Evolutionary conservation across 1,140 invertebrate species (phyloP).

Genomic region (Doryteuthis pealeii): DNA sequence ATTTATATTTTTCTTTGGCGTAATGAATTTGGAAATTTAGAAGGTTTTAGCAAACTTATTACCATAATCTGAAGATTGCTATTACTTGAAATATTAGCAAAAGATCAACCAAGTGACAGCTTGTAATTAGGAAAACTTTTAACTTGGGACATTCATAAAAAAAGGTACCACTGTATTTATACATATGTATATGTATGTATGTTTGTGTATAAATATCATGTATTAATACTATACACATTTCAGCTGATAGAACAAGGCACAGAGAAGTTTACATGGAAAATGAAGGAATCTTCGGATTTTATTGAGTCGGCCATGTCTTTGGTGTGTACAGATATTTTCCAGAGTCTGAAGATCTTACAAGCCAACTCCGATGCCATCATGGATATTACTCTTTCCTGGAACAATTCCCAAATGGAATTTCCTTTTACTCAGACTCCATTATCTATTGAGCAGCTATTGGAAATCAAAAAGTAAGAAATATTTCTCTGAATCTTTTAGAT

Average conservation of each 20-base stretch:
- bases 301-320: slow-evolving; percentile 57
- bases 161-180: too few species aligned
- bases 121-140: too few species aligned
- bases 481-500: too few species aligned
- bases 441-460: slow-evolving; percentile 55
- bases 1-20: too few species aligned
- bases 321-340: slow-evolving; percentile 54
- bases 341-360: slow-evolving; percentile 57
- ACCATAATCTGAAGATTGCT: too few species aligned
- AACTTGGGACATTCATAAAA: too few species aligned
- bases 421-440: slow-evolving; percentile 48
- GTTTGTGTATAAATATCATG: too few species aligned
- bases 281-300: slow-evolving; percentile 57
- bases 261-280: slow-evolving; percentile 56
- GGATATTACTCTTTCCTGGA: slow-evolving; percentile 54
- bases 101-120: too few species aligned
- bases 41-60: too few species aligned
- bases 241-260: slow-evolving; percentile 54
- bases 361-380: slow-evolving; percentile 54
- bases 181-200: too few species aligned
- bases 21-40: too few species aligned
- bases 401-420: slow-evolving; percentile 48
- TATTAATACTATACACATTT: background rate
- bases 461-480: slow-evolving; percentile 50
- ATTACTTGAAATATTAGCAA: too few species aligned